Conservation (phyloP, 2,888 invertebrate genomes). For the Patella caerulea region DNA sequence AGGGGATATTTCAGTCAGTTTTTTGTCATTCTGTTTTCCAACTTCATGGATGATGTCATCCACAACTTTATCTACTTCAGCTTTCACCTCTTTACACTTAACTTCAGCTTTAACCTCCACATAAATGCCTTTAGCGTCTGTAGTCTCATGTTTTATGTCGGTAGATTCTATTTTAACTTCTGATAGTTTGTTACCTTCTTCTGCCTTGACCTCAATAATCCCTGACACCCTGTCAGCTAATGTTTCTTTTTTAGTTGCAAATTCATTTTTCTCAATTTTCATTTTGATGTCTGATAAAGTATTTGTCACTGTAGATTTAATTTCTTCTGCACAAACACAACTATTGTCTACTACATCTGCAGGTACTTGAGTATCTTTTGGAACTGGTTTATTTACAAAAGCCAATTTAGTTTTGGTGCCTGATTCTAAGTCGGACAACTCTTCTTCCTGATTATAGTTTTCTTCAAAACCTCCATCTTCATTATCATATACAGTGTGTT, state of each 20-base stretch:
- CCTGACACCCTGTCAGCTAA: slow-evolving; percentile 8
- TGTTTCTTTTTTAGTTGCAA: slow-evolving; percentile 13
- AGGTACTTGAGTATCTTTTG: neutral
- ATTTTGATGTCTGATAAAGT: neutral
- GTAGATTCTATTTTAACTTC: slow-evolving; percentile 11
- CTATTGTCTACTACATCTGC: neutral
- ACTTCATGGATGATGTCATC: neutral
- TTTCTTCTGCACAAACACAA: neutral
- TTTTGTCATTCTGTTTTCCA: neutral
- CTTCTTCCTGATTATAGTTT: no score
- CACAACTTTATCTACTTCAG: slow-evolving; percentile 17
- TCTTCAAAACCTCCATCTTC: no score
- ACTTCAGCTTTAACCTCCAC: slow-evolving; percentile 24
- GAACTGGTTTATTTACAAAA: neutral
- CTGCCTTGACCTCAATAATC: slow-evolving; percentile 8
- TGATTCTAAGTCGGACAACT: no score
- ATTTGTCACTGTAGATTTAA: neutral
- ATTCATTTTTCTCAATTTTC: slow-evolving; percentile 18
- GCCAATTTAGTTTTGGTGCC: no score
- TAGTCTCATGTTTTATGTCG: slow-evolving; percentile 15
- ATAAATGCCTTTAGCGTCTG: no score
- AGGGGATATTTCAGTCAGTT: no score
- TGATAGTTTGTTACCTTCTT: neutral
- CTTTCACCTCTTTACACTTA: slow-evolving; percentile 8
- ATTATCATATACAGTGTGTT: no score